Evolutionary conservation across 2,888 invertebrate genomes (phyloP), one percentile per base, ranked within the genome.

Genomic region (Latrodectus elegans): DNA sequence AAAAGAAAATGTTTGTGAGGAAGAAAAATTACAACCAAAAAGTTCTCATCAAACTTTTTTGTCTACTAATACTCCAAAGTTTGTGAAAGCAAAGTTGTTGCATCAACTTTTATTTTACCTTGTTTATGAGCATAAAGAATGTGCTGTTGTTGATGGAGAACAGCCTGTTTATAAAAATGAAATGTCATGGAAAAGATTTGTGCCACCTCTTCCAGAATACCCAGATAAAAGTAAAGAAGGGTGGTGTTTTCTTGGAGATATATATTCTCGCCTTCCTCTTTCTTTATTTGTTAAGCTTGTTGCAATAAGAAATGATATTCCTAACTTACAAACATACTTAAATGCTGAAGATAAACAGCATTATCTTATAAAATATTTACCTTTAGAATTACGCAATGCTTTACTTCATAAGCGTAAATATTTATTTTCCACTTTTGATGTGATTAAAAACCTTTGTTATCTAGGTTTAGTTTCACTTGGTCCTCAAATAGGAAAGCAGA

Each of bases 71-170:
- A 60, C 71, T 82, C 94, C 95, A 0, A 96, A 96, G 92, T 95
- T 95, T 91, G 92, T 94, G 14, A 93, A 95, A 71, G 94, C 95
- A 92, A 93, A 94, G 87, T 92, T 94, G 4, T 91, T 96, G 67
- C 96, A 96, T 91, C 94, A 95, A 90, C 94, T 95, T 89, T 91
- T 96, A 15, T 95, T 94, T 92, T 95, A 96, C 91, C 91, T 96
- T n/a, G 93, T 95, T 10, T 94, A 95, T 90, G 94, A 93, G 70
- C 93, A 94, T 91, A 92, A 92, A 52, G 93, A 93, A 0, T 90
- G 92, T 52, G 9, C 51, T 49, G 9, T 49, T n/a, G 22, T 52
- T 14, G 72, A 49, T 26, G 53, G 75, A 65, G 75, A 89, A 38
- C 91, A 91, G 1, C 90, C 85, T 15, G 89, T 92, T 0, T 92